phyloP scores from a whole-genome alignment of 2,113 vertebrate genomes.

The Siphamia tubifer region DNA sequence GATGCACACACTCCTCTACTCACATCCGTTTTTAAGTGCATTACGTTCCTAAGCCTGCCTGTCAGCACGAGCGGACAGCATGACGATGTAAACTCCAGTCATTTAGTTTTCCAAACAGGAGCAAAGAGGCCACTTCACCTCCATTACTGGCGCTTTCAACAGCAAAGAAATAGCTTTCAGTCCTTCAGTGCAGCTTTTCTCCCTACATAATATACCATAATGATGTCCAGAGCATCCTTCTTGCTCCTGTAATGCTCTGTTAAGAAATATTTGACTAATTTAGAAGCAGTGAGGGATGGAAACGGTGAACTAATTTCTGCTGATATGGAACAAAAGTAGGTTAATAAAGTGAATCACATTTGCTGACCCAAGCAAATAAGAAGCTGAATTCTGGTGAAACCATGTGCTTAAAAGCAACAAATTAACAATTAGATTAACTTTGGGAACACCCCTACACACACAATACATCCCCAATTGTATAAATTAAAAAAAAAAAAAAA shows the following conservation, averaged over 20 bases:
- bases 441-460: too few relatives aligned
- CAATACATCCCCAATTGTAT: too few relatives aligned
- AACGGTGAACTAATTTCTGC: conserved; percentile 3
- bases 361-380: background rate
- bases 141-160: conserved; percentile 69
- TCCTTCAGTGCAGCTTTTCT: conserved; percentile 53
- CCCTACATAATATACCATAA: conserved; percentile 61
- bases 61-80: conserved; percentile 63
- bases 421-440: too few relatives aligned
- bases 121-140: conserved; percentile 71
- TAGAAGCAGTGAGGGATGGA: background rate
- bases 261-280: conserved; percentile 34
- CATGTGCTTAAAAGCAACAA: too few relatives aligned
- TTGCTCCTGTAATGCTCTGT: conserved; percentile 10
- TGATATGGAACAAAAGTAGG: background rate
- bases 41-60: conserved; percentile 59
- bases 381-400: too few relatives aligned
- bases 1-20: conserved; percentile 28
- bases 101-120: conserved; percentile 69
- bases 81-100: conserved; percentile 49
- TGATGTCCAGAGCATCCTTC: conserved; percentile 38
- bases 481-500: too few relatives aligned
- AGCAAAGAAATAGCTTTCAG: conserved; percentile 55
- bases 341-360: background rate
- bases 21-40: conserved; percentile 69